Evolutionary conservation across 1,140 invertebrate species (phyloP).

Genomic region (Drosophila kepulauana): DNA sequence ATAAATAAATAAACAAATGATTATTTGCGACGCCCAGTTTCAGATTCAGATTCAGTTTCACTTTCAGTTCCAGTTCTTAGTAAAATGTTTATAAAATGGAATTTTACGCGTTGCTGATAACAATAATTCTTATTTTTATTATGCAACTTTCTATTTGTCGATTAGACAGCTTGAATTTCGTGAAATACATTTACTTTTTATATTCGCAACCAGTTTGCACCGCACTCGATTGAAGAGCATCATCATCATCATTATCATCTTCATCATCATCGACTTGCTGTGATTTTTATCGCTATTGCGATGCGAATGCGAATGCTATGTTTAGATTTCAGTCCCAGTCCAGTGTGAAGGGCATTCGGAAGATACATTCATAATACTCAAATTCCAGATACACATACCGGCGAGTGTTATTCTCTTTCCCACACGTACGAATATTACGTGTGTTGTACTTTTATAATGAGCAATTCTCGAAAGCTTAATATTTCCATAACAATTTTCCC

Average conservation of each 20-base stretch:
- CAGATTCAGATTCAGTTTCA: too few species aligned
- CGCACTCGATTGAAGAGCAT: conserved; percentile 1
- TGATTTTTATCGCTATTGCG: neutral
- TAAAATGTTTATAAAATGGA: neutral
- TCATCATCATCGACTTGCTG: neutral
- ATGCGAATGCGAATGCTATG: neutral
- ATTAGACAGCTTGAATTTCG: neutral
- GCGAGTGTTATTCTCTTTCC: neutral
- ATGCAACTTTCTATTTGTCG: neutral
- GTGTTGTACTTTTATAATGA: conserved; percentile 3
- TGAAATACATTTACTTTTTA: neutral
- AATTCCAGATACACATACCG: neutral
- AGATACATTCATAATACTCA: conserved; percentile 16
- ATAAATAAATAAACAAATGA: too few species aligned
- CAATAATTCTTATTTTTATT: neutral
- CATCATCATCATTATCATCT: too few species aligned
- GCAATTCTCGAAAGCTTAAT: conserved; percentile 27
- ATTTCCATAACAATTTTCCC: conserved; percentile 28
- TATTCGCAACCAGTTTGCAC: neutral
- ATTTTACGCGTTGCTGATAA: neutral
- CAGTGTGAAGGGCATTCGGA: conserved; percentile 53
- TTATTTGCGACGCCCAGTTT: too few species aligned
- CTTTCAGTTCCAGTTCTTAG: too few species aligned
- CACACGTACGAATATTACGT: neutral
- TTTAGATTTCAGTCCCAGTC: conserved; percentile 5